These are phyloP conservation scores for Acipenser ruthenus DNA, from an alignment of 2,797 vertebrate species.

Conservation along the genomic window DNA sequence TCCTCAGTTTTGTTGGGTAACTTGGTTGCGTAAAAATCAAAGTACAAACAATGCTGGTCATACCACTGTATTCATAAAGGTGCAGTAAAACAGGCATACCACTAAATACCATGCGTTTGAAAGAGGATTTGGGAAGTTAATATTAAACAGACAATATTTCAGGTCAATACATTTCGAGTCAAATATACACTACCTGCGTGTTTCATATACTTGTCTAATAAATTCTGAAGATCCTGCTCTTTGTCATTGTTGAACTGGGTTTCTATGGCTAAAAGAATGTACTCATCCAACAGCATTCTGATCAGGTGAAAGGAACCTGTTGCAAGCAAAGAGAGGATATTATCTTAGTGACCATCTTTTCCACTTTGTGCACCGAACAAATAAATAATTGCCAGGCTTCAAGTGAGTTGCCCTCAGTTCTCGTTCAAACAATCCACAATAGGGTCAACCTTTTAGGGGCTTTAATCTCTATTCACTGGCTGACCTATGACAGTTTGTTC, in stretches of 20 bases:
- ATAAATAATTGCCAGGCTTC: constrained; percentile 66
- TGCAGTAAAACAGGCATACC: not conserved
- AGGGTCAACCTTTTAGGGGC: constrained; percentile 49
- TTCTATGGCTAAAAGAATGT: constrained; percentile 94
- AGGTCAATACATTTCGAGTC: not conserved
- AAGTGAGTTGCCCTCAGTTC: constrained; percentile 49
- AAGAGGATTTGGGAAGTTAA: not conserved
- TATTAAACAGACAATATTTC: not conserved
- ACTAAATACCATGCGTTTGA: not conserved
- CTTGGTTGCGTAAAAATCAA: not conserved
- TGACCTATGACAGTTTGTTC: constrained; percentile 60
- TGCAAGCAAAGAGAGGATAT: constrained; percentile 28
- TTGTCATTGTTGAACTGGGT: constrained; percentile 99
- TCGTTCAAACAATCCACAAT: constrained; percentile 4
- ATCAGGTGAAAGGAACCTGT: constrained; percentile 96
- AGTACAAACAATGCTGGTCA: not conserved
- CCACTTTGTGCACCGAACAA: constrained; percentile 56
- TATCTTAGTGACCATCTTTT: constrained; percentile 68
- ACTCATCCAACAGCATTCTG: constrained; percentile 96
- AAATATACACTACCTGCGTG: constrained; percentile 74
- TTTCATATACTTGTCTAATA: constrained; percentile 96
- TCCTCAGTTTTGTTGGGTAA: too few species aligned
- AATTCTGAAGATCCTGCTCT: constrained; percentile 93
- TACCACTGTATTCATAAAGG: too few species aligned
- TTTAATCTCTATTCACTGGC: constrained; percentile 29